Evolutionary conservation across 2,888 invertebrate species (phyloP).

Genomic region (Drosophila imparisetae): DNA sequence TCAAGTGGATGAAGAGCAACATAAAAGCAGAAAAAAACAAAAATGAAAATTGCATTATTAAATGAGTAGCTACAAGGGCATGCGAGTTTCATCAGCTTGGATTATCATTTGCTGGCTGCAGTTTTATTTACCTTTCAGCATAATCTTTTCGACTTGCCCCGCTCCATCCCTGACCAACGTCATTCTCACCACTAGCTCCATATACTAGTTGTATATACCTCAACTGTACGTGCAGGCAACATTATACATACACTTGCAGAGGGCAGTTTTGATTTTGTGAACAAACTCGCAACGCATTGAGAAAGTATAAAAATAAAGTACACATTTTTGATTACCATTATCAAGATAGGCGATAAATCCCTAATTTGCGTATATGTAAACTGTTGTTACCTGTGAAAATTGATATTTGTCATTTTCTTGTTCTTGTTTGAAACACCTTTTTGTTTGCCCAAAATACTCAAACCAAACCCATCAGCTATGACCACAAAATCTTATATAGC

Average conservation of each 20-base stretch:
- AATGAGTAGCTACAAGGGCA: conserved; percentile 44
- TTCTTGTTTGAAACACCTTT: not conserved
- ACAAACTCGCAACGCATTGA: not conserved
- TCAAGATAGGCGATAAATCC: not conserved
- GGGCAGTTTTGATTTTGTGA: not conserved
- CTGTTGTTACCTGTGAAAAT: not conserved
- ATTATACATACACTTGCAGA: conserved; percentile 1
- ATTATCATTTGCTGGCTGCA: conserved; percentile 48
- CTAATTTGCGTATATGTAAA: not conserved
- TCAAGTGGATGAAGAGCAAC: not conserved
- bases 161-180: not conserved
- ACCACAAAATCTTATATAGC: not conserved
- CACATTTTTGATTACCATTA: not conserved
- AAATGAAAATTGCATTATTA: conserved; percentile 43
- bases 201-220: conserved; percentile 21
- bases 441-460: not conserved
- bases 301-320: not conserved
- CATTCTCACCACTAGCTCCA: not conserved
- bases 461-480: not conserved
- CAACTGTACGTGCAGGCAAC: conserved; percentile 63
- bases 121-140: conserved; percentile 67
- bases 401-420: not conserved
- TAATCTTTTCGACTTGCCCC: conserved; percentile 51
- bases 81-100: conserved; percentile 45
- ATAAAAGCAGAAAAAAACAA: not conserved